Evolutionary conservation across 2,797 vertebrate genomes (phyloP).

Genomic region (Emys orbicularis): DNA sequence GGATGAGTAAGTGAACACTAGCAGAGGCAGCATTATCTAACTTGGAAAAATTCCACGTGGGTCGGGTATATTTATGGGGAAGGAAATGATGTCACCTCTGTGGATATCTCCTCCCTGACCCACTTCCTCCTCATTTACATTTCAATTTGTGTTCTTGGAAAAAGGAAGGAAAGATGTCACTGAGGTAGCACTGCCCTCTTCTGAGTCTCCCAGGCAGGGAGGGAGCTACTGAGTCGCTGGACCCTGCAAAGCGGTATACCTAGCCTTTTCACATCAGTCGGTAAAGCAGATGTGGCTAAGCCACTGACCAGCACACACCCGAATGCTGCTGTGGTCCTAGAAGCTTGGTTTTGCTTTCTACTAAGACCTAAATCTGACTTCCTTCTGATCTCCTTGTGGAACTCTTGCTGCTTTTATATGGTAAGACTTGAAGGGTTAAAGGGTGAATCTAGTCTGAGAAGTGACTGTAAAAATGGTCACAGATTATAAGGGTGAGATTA

Average conservation of each 20-base stretch:
- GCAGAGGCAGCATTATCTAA: rapidly evolving
- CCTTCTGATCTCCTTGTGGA: rapidly evolving
- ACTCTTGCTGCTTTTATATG: neutral
- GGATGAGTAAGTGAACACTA: rapidly evolving
- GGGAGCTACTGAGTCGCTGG: too few species aligned
- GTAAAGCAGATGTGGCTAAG: rapidly evolving
- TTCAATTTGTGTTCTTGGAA: neutral
- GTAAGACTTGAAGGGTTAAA: neutral
- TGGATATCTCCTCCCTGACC: neutral
- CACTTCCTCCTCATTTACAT: conserved; percentile 16
- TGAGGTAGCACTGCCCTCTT: neutral
- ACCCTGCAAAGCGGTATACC: rapidly evolving
- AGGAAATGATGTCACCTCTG: conserved; percentile 40
- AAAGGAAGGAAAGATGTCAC: rapidly evolving
- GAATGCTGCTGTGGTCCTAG: rapidly evolving
- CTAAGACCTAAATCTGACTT: neutral
- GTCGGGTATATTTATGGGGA: rapidly evolving
- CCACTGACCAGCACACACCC: neutral
- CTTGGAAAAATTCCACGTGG: neutral
- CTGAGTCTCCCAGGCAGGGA: neutral
- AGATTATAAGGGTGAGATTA: too few species aligned
- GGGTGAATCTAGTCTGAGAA: neutral
- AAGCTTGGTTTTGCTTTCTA: neutral
- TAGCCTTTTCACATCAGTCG: rapidly evolving
- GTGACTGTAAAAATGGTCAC: neutral